Evolutionary conservation across 2,888 invertebrate genomes (phyloP), one percentile per base, ranked within the genome.

Genomic region (Pyrochroa serraticornis): DNA sequence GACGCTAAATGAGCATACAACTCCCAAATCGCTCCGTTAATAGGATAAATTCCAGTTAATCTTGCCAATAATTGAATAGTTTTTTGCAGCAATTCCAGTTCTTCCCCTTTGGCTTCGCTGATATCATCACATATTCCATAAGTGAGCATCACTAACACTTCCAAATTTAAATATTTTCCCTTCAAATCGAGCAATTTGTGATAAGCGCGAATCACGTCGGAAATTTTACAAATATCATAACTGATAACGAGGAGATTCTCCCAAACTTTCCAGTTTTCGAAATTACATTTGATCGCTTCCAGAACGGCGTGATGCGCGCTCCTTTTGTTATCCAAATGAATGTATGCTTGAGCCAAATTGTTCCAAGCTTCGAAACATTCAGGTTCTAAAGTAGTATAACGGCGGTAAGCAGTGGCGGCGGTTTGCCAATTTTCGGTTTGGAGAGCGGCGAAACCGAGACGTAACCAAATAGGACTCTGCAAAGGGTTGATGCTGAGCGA

Each of bases 281-380:
- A 96, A 80, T 94, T 95, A 77, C 91, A 96, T 75, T 92, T 90
- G 1, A 97, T 79, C 0, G 98, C 92, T 79, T 98, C 97, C 71
- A 91, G 86, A 0, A 97, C 80, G 2, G 93, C 89, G 49, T 87
- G 85, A 80, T 93, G 91, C 0, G 97, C 97, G 53, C 92, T 84
- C 55, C 84, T 82, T 80, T 94, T 95, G 74, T 97, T 91, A 0
- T 92, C 91, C 49, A 92, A 82, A 72, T 92, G 90, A 6, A 96
- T 89, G 69, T 97, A 94, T 2, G 94, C 93, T 74, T 97, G 95
- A 8, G 96, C 95, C 56, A 99, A 82, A 78, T 99, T 99, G 79
- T 96, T 98, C 99, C 98, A 99, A 0, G 95, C 95, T 80, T 98
- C 97, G 77, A 94, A 97, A 50, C 92, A 91, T 79, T 90, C 82